Percentiles rank a stretch among this genome's conserved stretches.
phyloP scores from a whole-genome alignment of 2,888 invertebrate species.

The Pammene fasciana region DNA sequence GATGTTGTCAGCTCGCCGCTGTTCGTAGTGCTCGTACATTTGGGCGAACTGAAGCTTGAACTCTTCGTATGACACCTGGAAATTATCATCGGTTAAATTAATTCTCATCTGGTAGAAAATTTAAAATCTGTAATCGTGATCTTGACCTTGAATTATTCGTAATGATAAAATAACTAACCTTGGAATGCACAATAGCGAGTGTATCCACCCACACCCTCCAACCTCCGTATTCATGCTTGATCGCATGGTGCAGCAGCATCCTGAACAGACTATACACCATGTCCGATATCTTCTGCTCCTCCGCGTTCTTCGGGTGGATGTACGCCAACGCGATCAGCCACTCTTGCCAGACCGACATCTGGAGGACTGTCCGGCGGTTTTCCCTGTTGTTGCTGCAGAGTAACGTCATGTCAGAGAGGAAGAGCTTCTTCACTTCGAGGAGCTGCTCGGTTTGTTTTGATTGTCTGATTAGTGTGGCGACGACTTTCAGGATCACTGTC shows the following conservation, averaged over 20 bases:
- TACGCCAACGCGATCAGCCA: slow-evolving; percentile 99
- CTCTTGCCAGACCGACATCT: slow-evolving; percentile 99
- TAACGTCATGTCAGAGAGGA: slow-evolving; percentile 99
- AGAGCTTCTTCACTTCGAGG: slow-evolving; percentile 96
- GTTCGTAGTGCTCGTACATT: slow-evolving; percentile 98
- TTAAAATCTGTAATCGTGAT: too few species aligned
- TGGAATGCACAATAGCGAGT: slow-evolving; percentile 99
- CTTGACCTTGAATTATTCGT: background rate
- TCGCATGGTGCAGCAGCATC: slow-evolving; percentile 99
- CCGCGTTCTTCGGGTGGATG: slow-evolving; percentile 97
- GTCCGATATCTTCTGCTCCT: slow-evolving; percentile 98
- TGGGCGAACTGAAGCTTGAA: slow-evolving; percentile 98
- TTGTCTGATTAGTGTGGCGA: slow-evolving; percentile 97
- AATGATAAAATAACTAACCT: slow-evolving; percentile 83
- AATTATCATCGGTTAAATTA: background rate
- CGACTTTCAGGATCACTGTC: slow-evolving; percentile 98
- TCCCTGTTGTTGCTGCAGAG: slow-evolving; percentile 98
- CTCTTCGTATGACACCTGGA: slow-evolving; percentile 97
- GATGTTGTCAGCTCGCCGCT: slow-evolving; percentile 96
- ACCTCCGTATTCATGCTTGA: slow-evolving; percentile 99
- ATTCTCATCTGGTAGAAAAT: background rate
- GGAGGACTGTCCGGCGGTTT: slow-evolving; percentile 97
- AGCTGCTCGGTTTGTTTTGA: slow-evolving; percentile 97
- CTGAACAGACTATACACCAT: slow-evolving; percentile 99
- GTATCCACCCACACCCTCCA: slow-evolving; percentile 99